Percentiles rank a stretch among this genome's conserved stretches.
These are phyloP conservation scores for Crocallis elinguaria DNA, from an alignment of 2,888 invertebrate species.

Conservation along the genomic window DNA sequence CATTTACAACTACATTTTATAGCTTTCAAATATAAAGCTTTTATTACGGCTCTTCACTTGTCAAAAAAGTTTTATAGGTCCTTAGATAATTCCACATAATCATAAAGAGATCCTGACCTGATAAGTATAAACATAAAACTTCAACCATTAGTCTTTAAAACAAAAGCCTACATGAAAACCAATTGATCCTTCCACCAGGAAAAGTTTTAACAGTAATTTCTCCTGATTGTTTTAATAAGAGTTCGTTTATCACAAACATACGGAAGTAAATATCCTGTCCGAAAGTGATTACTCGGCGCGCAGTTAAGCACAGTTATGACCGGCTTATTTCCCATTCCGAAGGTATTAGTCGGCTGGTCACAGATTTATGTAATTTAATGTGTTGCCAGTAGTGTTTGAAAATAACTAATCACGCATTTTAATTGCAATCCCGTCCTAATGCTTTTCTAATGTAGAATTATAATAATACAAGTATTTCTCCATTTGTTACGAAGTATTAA, in stretches of 20 bases:
- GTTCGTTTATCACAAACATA: constrained; percentile 70
- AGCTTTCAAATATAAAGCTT: too few species aligned
- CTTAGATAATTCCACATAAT: too few species aligned
- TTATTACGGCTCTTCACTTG: too few species aligned
- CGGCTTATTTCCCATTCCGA: constrained; percentile 80
- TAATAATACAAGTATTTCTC: too few species aligned
- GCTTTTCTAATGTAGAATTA: too few species aligned
- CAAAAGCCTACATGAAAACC: not conserved
- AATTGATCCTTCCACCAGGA: constrained; percentile 14
- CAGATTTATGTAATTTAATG: constrained; percentile 77
- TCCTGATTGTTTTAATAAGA: constrained; percentile 64
- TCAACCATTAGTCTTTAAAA: too few species aligned
- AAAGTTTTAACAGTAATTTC: constrained; percentile 1
- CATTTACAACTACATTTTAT: too few species aligned
- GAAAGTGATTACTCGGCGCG: constrained; percentile 80
- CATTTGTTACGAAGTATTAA: too few species aligned
- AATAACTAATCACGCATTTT: not conserved
- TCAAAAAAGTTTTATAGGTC: too few species aligned
- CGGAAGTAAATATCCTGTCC: constrained; percentile 80
- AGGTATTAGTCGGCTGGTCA: constrained; percentile 78
- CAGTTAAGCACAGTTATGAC: constrained; percentile 77
- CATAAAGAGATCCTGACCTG: too few species aligned
- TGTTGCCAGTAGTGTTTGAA: constrained; percentile 9
- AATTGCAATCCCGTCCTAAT: not conserved
- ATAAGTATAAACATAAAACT: too few species aligned